phyloP scores from a whole-genome alignment of 2,797 vertebrate species.

The Lithobates pipiens region DNA sequence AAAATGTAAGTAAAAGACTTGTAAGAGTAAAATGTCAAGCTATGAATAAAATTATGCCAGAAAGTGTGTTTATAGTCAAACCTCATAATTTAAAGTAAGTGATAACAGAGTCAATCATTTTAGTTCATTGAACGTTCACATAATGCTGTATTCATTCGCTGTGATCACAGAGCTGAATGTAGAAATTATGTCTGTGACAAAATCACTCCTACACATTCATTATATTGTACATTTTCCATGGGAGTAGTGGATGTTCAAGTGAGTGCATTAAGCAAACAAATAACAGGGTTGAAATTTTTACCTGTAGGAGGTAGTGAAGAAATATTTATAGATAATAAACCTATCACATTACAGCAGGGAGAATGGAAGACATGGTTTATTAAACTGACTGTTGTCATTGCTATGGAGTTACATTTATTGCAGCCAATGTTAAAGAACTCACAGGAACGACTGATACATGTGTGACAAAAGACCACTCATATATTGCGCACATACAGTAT shows the following conservation, averaged over 20 bases:
- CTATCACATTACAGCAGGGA: slow-evolving; percentile 25
- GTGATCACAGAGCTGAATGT: slow-evolving; percentile 17
- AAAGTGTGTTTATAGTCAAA: slow-evolving; percentile 57
- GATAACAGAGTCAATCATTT: slow-evolving; percentile 41
- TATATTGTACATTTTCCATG: background rate
- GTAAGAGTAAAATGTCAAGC: slow-evolving; percentile 54
- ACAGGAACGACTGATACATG: background rate
- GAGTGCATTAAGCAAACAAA: slow-evolving; percentile 47
- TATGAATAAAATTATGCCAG: slow-evolving; percentile 58
- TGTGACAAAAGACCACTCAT: slow-evolving; percentile 9
- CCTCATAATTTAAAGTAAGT: slow-evolving; percentile 60
- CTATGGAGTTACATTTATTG: slow-evolving; percentile 19
- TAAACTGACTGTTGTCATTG: slow-evolving; percentile 1
- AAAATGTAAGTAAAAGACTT: slow-evolving; percentile 47
- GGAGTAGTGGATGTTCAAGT: slow-evolving; percentile 41
- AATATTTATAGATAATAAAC: slow-evolving; percentile 50
- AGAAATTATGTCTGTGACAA: background rate
- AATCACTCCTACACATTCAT: slow-evolving; percentile 31
- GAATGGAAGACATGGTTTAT: slow-evolving; percentile 45
- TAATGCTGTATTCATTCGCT: slow-evolving; percentile 24
- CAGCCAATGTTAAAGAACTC: slow-evolving; percentile 11
- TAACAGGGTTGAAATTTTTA: slow-evolving; percentile 15
- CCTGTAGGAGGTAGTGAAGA: slow-evolving; percentile 48
- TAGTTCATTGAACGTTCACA: slow-evolving; percentile 14
- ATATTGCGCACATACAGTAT: background rate